These are phyloP conservation scores for Calliopsis andreniformis DNA, from an alignment of 1,140 invertebrate genomes.

Conservation along the genomic window DNA sequence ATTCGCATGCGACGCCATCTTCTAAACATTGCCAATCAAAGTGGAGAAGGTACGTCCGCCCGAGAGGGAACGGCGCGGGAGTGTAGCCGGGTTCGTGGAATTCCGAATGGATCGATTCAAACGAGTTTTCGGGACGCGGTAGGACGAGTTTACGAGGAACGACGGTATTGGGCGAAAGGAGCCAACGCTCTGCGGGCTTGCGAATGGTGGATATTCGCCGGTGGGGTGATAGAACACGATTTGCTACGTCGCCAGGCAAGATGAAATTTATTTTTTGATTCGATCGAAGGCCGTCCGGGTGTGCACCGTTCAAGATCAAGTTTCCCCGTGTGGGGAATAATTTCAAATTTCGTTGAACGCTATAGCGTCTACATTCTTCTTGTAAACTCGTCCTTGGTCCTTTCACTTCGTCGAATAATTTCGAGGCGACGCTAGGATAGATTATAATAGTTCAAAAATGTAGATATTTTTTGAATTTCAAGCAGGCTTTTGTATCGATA, in stretches of 20 bases:
- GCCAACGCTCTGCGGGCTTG: constrained; percentile 43
- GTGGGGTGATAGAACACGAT: constrained; percentile 67
- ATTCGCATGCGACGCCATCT: constrained; percentile 41
- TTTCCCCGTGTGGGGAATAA: constrained; percentile 23
- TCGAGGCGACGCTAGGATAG: too few relatives aligned
- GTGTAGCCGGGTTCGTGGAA: constrained; percentile 59
- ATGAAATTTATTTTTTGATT: constrained; percentile 66
- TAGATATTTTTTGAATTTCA: too few relatives aligned
- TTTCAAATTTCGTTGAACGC: constrained; percentile 7
- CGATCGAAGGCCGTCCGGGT: constrained; percentile 48
- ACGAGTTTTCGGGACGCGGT: constrained; percentile 67
- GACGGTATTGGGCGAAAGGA: constrained; percentile 68
- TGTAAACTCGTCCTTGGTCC: too few relatives aligned
- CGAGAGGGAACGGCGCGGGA: constrained; percentile 39
- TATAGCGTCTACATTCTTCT: too few relatives aligned
- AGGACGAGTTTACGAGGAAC: constrained; percentile 69
- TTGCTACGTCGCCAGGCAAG: constrained; percentile 59
- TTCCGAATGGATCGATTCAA: constrained; percentile 65
- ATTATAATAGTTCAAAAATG: too few relatives aligned
- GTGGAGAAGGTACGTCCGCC: constrained; percentile 37
- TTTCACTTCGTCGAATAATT: too few relatives aligned
- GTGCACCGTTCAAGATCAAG: constrained; percentile 36
- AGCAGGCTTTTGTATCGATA: too few relatives aligned
- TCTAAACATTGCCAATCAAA: constrained; percentile 58
- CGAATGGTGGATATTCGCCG: constrained; percentile 69